Conservation (phyloP, 2,797 vertebrate genomes). For the Poeciliopsis turneri region DNA sequence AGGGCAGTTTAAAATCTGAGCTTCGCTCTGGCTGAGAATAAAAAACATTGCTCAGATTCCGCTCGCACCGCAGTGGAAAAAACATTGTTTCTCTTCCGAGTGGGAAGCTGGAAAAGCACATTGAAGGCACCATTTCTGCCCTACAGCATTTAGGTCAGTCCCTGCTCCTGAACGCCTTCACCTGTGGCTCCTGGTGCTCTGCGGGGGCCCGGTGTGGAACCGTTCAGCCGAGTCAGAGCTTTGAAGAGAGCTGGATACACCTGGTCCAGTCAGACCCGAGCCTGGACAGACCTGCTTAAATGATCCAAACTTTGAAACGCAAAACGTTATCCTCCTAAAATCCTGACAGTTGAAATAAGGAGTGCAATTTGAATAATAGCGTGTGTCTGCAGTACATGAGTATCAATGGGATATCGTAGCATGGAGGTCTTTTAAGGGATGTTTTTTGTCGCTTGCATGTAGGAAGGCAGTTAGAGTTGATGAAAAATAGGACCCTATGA, state of each 20-base stretch:
- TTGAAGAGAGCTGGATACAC: neutral
- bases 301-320: neutral
- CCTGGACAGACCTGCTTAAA: neutral
- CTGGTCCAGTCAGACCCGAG: neutral
- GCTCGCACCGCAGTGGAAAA: too few species aligned
- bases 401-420: neutral
- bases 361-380: neutral
- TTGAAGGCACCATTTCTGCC: neutral
- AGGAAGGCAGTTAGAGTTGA: neutral
- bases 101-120: too few species aligned
- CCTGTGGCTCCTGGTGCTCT: neutral
- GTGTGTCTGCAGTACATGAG: neutral
- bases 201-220: neutral
- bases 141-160: neutral
- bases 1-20: neutral
- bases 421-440: neutral
- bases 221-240: neutral
- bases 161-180: neutral
- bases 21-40: neutral
- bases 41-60: neutral
- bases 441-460: neutral
- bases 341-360: neutral
- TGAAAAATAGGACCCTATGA: neutral
- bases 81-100: too few species aligned
- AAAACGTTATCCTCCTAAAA: neutral